These are phyloP conservation scores for Sciaenops ocellatus DNA, from an alignment of 2,797 vertebrate species.

Conservation along the genomic window DNA sequence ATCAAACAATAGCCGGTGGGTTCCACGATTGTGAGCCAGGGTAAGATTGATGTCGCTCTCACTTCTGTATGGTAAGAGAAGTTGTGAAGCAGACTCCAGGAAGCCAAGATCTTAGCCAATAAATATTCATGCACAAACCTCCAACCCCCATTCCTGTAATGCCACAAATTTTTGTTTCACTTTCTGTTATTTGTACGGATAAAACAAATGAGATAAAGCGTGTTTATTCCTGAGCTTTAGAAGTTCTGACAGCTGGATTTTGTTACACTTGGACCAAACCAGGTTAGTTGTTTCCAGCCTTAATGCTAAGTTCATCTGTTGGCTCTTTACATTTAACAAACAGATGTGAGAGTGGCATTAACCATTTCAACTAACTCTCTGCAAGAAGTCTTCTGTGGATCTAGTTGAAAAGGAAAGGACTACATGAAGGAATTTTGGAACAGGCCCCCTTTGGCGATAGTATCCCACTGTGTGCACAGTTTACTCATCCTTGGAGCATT, in stretches of 20 bases:
- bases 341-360: not conserved
- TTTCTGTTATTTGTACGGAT: not conserved
- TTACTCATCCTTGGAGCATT: conserved; percentile 50
- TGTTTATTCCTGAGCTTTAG: not conserved
- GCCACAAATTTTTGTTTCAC: not conserved
- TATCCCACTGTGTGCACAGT: conserved; percentile 39
- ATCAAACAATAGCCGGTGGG: too few relatives aligned
- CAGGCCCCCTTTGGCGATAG: conserved; percentile 2
- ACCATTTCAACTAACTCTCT: not conserved
- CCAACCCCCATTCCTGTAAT: not conserved
- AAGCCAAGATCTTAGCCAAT: not conserved
- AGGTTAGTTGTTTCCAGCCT: not conserved
- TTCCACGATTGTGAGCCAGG: too few relatives aligned
- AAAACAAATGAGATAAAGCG: not conserved
- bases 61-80: not conserved
- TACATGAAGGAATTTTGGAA: conserved; percentile 36
- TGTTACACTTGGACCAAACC: not conserved
- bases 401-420: not conserved
- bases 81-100: not conserved
- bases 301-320: not conserved
- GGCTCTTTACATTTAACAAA: not conserved
- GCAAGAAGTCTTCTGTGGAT: not conserved
- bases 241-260: not conserved
- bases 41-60: not conserved
- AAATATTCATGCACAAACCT: not conserved